Percentiles rank a stretch among this genome's conserved stretches.
phyloP scores from a whole-genome alignment of 2,797 vertebrate genomes.

The Helarctos malayanus region DNA sequence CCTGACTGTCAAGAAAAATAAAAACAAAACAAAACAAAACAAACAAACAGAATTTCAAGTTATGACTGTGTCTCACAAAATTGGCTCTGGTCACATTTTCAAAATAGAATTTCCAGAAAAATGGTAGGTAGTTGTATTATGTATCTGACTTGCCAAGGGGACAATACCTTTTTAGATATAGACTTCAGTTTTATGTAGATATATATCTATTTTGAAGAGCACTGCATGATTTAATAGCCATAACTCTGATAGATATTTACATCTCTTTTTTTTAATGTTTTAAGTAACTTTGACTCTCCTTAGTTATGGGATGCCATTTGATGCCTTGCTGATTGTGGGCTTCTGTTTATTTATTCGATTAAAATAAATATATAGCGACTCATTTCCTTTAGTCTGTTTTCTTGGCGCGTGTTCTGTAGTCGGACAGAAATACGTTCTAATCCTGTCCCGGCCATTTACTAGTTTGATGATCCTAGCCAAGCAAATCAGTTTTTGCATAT shows the following conservation, averaged over 20 bases:
- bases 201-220: background rate
- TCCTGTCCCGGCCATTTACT: background rate
- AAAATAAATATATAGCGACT: background rate
- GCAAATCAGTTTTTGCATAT: slow-evolving; percentile 13
- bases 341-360: background rate
- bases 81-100: slow-evolving; percentile 22
- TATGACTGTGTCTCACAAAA: background rate
- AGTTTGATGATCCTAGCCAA: background rate
- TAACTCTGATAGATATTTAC: background rate
- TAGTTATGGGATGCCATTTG: background rate
- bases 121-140: background rate
- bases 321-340: background rate
- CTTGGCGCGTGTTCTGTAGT: background rate
- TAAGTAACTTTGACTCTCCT: background rate
- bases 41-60: background rate
- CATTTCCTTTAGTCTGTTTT: background rate
- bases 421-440: slow-evolving; percentile 37
- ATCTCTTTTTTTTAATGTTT: background rate
- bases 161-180: background rate
- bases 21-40: background rate
- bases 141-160: background rate
- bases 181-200: background rate
- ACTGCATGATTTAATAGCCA: background rate
- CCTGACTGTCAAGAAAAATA: slow-evolving; percentile 35
- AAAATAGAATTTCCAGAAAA: slow-evolving; percentile 53